Conservation (phyloP, 2,888 invertebrate genomes). For the Sinelater perroti region DNA sequence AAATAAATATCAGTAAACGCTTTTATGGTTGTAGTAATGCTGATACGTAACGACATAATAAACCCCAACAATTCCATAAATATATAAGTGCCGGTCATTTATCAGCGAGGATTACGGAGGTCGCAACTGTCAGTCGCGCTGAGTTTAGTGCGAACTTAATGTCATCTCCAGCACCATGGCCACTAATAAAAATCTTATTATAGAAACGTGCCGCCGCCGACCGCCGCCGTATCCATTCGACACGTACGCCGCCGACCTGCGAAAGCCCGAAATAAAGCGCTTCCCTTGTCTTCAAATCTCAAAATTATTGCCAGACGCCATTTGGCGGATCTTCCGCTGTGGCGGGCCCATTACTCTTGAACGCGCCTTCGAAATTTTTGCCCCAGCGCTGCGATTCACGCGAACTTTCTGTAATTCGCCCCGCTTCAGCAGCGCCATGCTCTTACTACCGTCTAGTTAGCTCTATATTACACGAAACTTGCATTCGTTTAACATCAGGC, state of each 20-base stretch:
- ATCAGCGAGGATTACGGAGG: constrained; percentile 53
- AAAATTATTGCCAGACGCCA: constrained; percentile 38
- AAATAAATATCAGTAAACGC: constrained; percentile 34
- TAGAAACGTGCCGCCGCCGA: constrained; percentile 53
- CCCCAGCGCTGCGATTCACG: constrained; percentile 16
- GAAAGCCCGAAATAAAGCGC: constrained; percentile 39
- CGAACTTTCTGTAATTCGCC: constrained; percentile 15
- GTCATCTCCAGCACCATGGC: constrained; percentile 55
- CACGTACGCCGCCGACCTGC: constrained; percentile 37
- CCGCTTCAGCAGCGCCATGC: not conserved
- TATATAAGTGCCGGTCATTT: constrained; percentile 51
- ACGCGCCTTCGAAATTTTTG: constrained; percentile 28
- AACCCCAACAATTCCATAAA: constrained; percentile 52
- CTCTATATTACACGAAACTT: constrained; percentile 5
- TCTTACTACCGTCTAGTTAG: not conserved
- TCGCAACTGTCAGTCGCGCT: constrained; percentile 51
- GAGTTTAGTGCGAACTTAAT: constrained; percentile 56
- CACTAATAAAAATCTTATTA: constrained; percentile 60
- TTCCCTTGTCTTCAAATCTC: constrained; percentile 38
- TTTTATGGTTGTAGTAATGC: constrained; percentile 34
- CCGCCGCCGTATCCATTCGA: constrained; percentile 38
- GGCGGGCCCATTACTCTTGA: constrained; percentile 27
- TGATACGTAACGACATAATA: constrained; percentile 44
- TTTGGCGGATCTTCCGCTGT: constrained; percentile 33
- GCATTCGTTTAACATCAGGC: constrained; percentile 6